A percentile compares a stretch with the other conserved stretches of the same genome.
Conservation (phyloP, 2,888 invertebrate genomes). For the Lasius fuliginosus region DNA sequence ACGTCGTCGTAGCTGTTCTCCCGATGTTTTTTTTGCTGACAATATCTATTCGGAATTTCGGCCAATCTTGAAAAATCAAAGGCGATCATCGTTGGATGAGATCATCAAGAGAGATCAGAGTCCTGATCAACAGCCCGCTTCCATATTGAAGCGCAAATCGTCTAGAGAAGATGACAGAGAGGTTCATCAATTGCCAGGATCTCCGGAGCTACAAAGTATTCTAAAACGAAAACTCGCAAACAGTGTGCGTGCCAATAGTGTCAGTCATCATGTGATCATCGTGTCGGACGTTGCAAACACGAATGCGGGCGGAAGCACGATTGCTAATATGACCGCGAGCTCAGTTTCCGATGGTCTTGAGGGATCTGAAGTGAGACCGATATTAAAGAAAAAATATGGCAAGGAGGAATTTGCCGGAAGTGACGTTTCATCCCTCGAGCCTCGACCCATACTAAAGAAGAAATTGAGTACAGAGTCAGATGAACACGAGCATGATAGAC, state of each 20-base stretch:
- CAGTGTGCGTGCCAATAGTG: slow-evolving; percentile 88
- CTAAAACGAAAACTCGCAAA: slow-evolving; percentile 93
- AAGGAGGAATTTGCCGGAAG: slow-evolving; percentile 88
- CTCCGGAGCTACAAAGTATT: slow-evolving; percentile 92
- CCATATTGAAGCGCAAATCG: slow-evolving; percentile 91
- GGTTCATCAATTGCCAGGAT: slow-evolving; percentile 87
- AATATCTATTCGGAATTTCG: slow-evolving; percentile 88
- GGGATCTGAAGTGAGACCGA: slow-evolving; percentile 91
- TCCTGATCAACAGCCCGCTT: slow-evolving; percentile 89
- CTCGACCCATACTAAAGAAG: slow-evolving; percentile 94
- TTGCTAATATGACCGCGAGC: slow-evolving; percentile 87
- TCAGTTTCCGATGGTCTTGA: slow-evolving; percentile 71
- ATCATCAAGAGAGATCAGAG: slow-evolving; percentile 89
- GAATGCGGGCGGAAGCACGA: slow-evolving; percentile 38
- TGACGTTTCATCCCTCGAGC: slow-evolving; percentile 82
- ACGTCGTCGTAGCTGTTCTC: slow-evolving; percentile 90
- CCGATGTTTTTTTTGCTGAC: slow-evolving; percentile 89
- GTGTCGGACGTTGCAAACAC: slow-evolving; percentile 90
- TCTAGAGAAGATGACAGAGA: slow-evolving; percentile 89
- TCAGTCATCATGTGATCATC: slow-evolving; percentile 90
- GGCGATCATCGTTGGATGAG: slow-evolving; percentile 91
- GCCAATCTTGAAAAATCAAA: slow-evolving; percentile 90
- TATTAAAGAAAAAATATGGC: slow-evolving; percentile 94
- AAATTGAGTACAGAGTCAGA: slow-evolving; percentile 93
- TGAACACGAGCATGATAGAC: slow-evolving; percentile 90